Evolutionary conservation across 2,888 invertebrate species (phyloP).

Genomic region (Timandra comae): DNA sequence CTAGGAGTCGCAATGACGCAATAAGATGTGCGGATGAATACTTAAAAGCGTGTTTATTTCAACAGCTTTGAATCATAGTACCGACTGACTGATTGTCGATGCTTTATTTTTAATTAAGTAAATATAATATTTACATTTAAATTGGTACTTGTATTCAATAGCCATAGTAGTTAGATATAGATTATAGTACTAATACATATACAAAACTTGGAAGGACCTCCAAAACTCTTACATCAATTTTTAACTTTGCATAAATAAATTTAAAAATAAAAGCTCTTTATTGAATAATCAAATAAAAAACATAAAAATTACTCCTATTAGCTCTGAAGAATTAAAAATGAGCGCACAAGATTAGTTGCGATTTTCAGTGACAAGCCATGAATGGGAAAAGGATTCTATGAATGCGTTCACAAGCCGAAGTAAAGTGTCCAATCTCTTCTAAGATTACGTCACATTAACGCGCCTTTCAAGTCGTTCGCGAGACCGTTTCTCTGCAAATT

Average conservation of each 20-base stretch:
- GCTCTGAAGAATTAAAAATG: conserved; percentile 38
- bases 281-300: too few relatives aligned
- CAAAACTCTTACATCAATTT: too few relatives aligned
- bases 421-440: conserved; percentile 46
- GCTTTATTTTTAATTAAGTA: too few relatives aligned
- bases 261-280: too few relatives aligned
- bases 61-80: conserved; percentile 33
- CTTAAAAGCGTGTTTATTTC: conserved; percentile 37
- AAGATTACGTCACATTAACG: conserved; percentile 45
- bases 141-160: too few relatives aligned
- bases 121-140: too few relatives aligned
- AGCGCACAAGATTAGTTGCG: conserved; percentile 37
- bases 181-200: too few relatives aligned
- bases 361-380: conserved; percentile 37
- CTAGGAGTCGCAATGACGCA: conserved; percentile 38
- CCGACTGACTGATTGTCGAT: conserved; percentile 18
- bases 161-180: too few relatives aligned
- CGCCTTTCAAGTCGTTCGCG: conserved; percentile 24
- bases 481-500: conserved; percentile 7
- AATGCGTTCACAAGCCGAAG: conserved; percentile 36
- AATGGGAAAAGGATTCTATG: conserved; percentile 46
- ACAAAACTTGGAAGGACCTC: too few relatives aligned
- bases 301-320: too few relatives aligned
- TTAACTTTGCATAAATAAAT: too few relatives aligned
- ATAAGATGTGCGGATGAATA: conserved; percentile 28